Evolutionary conservation across 1,140 invertebrate species (phyloP), one percentile per base, ranked within the genome.

Genomic region (Aradophagus sp.): DNA sequence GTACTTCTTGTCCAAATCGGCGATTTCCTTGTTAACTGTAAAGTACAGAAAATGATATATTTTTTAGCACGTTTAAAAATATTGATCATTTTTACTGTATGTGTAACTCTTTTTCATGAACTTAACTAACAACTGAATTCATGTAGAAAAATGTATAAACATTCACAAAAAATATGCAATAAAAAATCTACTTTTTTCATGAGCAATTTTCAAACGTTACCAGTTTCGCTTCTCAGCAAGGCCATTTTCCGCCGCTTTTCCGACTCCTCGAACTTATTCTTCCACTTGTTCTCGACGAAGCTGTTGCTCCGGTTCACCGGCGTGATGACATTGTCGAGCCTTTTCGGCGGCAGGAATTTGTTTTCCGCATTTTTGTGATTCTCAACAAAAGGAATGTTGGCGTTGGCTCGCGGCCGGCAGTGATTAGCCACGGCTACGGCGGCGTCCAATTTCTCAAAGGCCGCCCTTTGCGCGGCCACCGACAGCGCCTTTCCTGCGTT

Each of bases 211-310:
- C n/a, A 13, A 50, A 26, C 23, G 34, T 55, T 16, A 91, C 91
- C 87, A 87, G 89, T 89, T 85, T 92, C 90, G 48, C 86, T 88
- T 79, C 90, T 89, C 59, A 90, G 86, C 23, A 91, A 81, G 62
- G 90, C 76, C 20, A 86, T 74, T 82, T 92, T 92, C 76, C 90
- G 85, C 66, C 87, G 88, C 53, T 87, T 87, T 76, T 92, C 91
- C 1, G 89, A 87, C 13, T 92, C 90, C 52, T 91, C 90, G 70
- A 87, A 91, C 80, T 90, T 90, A 20, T 74, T 83, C 81, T 88
- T 90, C 90, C 90, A 92, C 67, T 87, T 87, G 75, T 32, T 74
- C 55, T 81, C 76, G 1, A 52, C 12, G 17, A 80, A 78, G 38
- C 80, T 81, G 41, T 83, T 77, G 59, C 70, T 80, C 3, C 79